phyloP scores from a whole-genome alignment of 2,113 vertebrate genomes.

The Microcebus lehilahytsara region DNA sequence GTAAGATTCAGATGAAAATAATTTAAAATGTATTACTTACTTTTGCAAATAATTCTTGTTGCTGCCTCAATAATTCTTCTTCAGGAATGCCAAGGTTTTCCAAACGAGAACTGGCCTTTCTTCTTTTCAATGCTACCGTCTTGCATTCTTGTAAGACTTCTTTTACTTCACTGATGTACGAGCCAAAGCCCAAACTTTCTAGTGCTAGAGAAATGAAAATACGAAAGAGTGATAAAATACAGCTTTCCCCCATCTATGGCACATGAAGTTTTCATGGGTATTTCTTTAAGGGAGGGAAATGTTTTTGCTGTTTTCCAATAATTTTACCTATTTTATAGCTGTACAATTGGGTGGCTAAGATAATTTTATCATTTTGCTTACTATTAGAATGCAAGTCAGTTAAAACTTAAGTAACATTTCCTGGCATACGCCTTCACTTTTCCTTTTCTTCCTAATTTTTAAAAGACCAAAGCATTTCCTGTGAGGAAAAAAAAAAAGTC shows the following conservation, averaged over 20 bases:
- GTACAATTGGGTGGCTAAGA: neutral
- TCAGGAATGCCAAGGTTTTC: conserved; percentile 99
- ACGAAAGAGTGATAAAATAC: conserved; percentile 23
- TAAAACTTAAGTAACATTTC: conserved; percentile 29
- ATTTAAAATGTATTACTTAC: conserved; percentile 84
- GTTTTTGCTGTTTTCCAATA: neutral
- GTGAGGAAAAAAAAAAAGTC: neutral
- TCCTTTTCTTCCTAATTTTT: conserved; percentile 3
- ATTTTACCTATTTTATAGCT: conserved; percentile 47
- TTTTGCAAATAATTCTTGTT: conserved; percentile 99
- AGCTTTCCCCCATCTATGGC: neutral
- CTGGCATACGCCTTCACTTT: conserved; percentile 19
- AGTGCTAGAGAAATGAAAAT: conserved; percentile 87
- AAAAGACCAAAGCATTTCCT: conserved; percentile 53
- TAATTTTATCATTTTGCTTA: conserved; percentile 45
- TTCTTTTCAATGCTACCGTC: conserved; percentile 98
- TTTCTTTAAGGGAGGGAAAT: neutral
- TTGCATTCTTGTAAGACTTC: conserved; percentile 99
- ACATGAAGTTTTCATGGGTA: neutral
- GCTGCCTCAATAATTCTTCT: conserved; percentile 97
- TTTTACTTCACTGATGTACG: conserved; percentile 98
- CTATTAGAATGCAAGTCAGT: conserved; percentile 2
- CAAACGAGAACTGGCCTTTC: conserved; percentile 97
- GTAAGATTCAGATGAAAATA: conserved; percentile 46
- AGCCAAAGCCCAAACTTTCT: conserved; percentile 98